A percentile compares a stretch with the other conserved stretches of the same genome.
Evolutionary conservation across 2,113 vertebrate genomes (phyloP).

Genomic region (Motacilla tschutschensis): DNA sequence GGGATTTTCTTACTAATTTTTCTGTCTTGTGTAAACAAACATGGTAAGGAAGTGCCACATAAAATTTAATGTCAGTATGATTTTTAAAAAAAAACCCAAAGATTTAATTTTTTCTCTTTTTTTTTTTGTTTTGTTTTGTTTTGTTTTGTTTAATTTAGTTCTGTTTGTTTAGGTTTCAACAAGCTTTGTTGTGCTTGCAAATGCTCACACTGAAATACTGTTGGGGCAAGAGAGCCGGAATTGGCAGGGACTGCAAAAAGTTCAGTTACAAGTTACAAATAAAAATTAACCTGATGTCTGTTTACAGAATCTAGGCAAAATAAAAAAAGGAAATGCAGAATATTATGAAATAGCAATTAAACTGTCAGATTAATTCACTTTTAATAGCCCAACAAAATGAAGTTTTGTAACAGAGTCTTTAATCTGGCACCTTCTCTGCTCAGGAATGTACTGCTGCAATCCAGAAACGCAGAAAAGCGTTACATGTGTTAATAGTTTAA

Average conservation of each 20-base stretch:
- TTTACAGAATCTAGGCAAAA: slow-evolving; percentile 22
- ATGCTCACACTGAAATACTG: not conserved
- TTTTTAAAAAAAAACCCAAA: not conserved
- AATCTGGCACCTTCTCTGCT: not conserved
- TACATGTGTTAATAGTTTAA: not conserved
- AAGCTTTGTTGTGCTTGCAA: not conserved
- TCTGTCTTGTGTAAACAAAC: not conserved
- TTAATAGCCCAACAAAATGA: not conserved
- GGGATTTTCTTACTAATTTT: not conserved
- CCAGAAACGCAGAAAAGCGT: not conserved
- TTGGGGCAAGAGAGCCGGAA: not conserved
- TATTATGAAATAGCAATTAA: slow-evolving; percentile 19
- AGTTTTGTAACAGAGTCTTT: not conserved
- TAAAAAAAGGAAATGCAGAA: not conserved
- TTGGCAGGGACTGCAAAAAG: not conserved
- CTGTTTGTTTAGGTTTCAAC: not conserved
- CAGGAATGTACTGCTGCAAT: slow-evolving; percentile 9
- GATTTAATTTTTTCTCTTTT: not conserved
- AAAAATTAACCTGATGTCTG: slow-evolving; percentile 23
- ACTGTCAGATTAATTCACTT: not conserved
- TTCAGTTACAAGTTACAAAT: not conserved
- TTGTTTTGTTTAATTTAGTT: not conserved
- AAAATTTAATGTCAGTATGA: not conserved
- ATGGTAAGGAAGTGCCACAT: not conserved
- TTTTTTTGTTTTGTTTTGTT: not conserved